Evolutionary conservation across 2,888 invertebrate species (phyloP), one percentile per base, ranked within the genome.

Genomic region (Cryptus viduatorius): DNA sequence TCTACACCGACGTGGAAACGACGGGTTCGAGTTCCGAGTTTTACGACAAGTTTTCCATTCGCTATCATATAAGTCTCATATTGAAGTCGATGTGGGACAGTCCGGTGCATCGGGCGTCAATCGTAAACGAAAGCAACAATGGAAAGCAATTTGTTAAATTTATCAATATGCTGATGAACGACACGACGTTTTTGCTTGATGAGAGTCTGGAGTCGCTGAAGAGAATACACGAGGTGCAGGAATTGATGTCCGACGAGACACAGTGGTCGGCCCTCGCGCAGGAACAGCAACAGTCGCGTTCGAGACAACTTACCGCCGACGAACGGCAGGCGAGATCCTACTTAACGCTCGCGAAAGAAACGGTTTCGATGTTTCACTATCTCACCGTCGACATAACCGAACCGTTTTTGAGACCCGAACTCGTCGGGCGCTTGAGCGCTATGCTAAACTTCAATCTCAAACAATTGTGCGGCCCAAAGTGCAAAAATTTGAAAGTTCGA

Each of bases 381-480:
- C 95, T 99, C 89, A 99, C 99, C 24, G 97, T 97, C 90, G 97
- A 98, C 92, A 99, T 99, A 89, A 97, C 97, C 91, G 98, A 98
- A 92, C 99, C 99, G 59, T 99, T 99, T 94, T 95, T 99, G 89
- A 96, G 98, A 85, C 97, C 98, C 1, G 99, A 98, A 94, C 95
- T 99, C 86, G 98, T 98, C 61, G 98, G 98, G 92, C 92, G 99
- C 76, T 95, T 99, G 80, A 98, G 99, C 78, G 98, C 99, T 80
- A 99, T 99, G 99, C 95, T 99, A 88, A 99, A 99, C 94, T 99
- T 98, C 94, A 99, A 99, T 95, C 95, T 99, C 87, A 97, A 98
- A 93, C 99, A 99, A 93, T 95, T 99, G 71, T 99, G 98, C 94
- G 99, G 99, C 10, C 97, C 98, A 67, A 99, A 99, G 94, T 99